Evolutionary conservation across 2,113 vertebrate species (phyloP), one percentile per base, ranked within the genome.

Genomic region (Passerina amoena): DNA sequence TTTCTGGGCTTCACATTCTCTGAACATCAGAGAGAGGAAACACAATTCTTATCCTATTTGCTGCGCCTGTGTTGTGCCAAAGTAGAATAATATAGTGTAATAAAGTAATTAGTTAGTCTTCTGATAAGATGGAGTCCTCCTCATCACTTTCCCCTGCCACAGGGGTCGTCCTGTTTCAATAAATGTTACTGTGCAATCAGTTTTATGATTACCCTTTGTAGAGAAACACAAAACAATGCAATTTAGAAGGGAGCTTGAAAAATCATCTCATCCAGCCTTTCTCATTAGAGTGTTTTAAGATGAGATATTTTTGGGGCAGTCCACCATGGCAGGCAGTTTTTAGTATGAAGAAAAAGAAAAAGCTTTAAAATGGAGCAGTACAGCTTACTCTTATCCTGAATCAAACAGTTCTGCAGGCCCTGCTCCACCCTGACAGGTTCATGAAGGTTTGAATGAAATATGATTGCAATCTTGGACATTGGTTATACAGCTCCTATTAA

Each of bases 391-490:
- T 75, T 71, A 44, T 56, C 38, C 30, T 75, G 27, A 51, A 35
- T 70, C 48, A 64, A 40, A 23, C 44, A 37, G 31, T 56, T 60
- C 28, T 57, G 12, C 51, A 71, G 53, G 35, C 50, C 2, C 0
- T 88, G 51, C 24, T 90, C 48, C 20, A 42, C 80, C 51, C 37
- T 2, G 3, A 61, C 81, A 82, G 64, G 16, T 53, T 89, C 91
- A 72, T 64, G 65, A 44, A 94, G 76, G 86, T 92, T 75, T 69
- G 83, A 89, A 71, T 87, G 81, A 94, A 95, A 94, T 87, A 92
- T 68, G 44, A 61, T 9, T 64, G 30, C 56, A 88, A 93, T 93
- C 45, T 84, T 82, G 61, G n/a, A 71, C 80, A n/a, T n/a, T 57
- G 72, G 69, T 78, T 90, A 48, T 86, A 84, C 35, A 88, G 68